Conservation (phyloP, 1,140 invertebrate genomes). For the Condylostylus longicornis region DNA sequence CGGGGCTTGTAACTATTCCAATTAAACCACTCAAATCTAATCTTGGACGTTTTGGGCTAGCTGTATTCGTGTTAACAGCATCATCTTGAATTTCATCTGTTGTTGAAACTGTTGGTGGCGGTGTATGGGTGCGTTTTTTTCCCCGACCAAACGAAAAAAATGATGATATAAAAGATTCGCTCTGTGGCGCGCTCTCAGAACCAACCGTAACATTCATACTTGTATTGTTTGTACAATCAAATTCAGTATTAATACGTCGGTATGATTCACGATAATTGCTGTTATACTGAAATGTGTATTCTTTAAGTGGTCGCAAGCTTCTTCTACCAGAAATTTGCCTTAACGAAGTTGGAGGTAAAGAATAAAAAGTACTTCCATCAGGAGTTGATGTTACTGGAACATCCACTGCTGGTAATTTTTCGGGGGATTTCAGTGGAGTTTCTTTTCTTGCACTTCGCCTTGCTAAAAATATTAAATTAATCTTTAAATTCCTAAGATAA, state of each 20-base stretch:
- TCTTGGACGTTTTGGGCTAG: slow-evolving; percentile 25
- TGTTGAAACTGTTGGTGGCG: slow-evolving; percentile 14
- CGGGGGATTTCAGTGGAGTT: too few relatives aligned
- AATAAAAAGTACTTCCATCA: slow-evolving; percentile 8
- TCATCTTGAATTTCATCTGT: slow-evolving; percentile 20
- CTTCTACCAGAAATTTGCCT: slow-evolving; percentile 23
- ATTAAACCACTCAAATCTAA: slow-evolving; percentile 17
- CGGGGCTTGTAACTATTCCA: slow-evolving; percentile 19
- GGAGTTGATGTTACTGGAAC: slow-evolving; percentile 11
- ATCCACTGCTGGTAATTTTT: slow-evolving; percentile 16
- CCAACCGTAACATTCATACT: slow-evolving; percentile 29
- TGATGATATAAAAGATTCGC: slow-evolving; percentile 17
- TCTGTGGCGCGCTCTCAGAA: slow-evolving; percentile 25
- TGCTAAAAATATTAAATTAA: too few relatives aligned
- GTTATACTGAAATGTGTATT: slow-evolving; percentile 15
- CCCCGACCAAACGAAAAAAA: slow-evolving; percentile 22
- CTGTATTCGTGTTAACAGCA: slow-evolving; percentile 13
- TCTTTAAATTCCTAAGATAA: too few relatives aligned
- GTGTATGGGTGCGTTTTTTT: slow-evolving; percentile 25
- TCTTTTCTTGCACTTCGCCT: too few relatives aligned
- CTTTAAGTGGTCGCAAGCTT: slow-evolving; percentile 16
- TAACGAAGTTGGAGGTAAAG: slow-evolving; percentile 14
- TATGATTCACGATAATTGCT: slow-evolving; percentile 14
- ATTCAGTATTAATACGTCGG: slow-evolving; percentile 17
- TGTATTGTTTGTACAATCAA: slow-evolving; percentile 20